Evolutionary conservation across 53 echinoderm and acorn worm genomes (phyloP).

Genomic region (Antedon mediterranea): DNA sequence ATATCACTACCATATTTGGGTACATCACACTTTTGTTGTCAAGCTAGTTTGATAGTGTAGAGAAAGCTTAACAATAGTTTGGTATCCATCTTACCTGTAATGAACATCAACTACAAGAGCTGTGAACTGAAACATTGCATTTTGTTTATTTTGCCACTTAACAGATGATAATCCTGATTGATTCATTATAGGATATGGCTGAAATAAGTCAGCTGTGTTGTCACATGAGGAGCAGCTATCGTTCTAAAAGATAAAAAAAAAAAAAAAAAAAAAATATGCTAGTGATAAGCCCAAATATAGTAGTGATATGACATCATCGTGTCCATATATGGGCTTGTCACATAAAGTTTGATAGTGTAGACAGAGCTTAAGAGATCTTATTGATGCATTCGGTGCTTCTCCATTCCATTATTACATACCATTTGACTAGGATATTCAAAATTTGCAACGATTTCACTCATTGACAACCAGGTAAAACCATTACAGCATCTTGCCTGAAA

Average conservation of each 20-base stretch:
- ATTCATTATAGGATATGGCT: slow-evolving; percentile 27
- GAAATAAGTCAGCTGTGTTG: not conserved
- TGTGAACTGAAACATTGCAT: slow-evolving; percentile 44
- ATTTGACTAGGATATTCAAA: not conserved
- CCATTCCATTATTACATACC: not conserved
- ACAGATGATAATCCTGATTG: slow-evolving; percentile 23
- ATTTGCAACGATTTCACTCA: not conserved
- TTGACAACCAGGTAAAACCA: not conserved
- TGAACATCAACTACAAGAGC: slow-evolving; percentile 51
- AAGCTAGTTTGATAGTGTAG: no score
- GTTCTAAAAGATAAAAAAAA: no score
- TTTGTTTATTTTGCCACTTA: slow-evolving; percentile 14
- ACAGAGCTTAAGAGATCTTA: no score
- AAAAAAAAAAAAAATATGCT: no score
- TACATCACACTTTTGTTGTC: no score
- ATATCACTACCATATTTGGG: no score
- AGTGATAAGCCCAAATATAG: no score
- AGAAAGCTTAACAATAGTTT: no score
- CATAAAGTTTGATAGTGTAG: no score
- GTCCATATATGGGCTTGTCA: no score
- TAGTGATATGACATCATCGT: no score
- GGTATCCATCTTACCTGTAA: slow-evolving; percentile 70
- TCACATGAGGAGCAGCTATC: not conserved
- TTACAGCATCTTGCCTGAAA: not conserved
- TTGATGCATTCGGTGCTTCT: no score